Conservation (phyloP, 2,888 invertebrate species). For the Stenotaenia linearis region DNA sequence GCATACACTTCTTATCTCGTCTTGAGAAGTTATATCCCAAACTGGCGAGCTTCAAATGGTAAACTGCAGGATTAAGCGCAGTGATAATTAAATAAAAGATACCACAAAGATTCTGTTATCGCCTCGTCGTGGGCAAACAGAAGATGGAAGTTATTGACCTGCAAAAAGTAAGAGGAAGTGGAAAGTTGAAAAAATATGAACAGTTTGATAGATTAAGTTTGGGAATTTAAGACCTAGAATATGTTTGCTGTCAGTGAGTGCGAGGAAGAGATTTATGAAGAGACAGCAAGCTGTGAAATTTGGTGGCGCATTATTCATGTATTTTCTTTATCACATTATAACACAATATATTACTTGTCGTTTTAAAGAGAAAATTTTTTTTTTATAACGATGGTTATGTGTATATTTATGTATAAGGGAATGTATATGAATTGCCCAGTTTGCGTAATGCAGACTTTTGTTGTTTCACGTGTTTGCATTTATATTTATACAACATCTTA, state of each 20-base stretch:
- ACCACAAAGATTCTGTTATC: not conserved
- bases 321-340: conserved; percentile 3
- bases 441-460: not conserved
- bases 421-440: not conserved
- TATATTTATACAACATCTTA: not conserved
- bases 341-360: not conserved
- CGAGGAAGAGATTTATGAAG: not conserved
- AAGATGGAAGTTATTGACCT: not conserved
- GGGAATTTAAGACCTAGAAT: conserved; percentile 7
- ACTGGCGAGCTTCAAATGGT: not conserved
- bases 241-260: not conserved
- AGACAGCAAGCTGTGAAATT: conserved; percentile 14
- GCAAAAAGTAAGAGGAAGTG: not conserved
- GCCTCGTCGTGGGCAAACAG: not conserved
- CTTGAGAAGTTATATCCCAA: not conserved
- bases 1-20: not conserved
- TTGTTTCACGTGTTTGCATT: not conserved
- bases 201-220: conserved; percentile 9
- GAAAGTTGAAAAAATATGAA: not conserved
- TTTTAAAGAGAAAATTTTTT: not conserved
- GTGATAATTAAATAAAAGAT: not conserved
- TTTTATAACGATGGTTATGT: not conserved
- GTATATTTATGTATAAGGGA: not conserved
- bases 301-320: not conserved
- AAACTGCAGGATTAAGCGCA: not conserved